Evolutionary conservation across 2,888 invertebrate species (phyloP), one percentile per base, ranked within the genome.

Genomic region (Mesorhabditis sp.): DNA sequence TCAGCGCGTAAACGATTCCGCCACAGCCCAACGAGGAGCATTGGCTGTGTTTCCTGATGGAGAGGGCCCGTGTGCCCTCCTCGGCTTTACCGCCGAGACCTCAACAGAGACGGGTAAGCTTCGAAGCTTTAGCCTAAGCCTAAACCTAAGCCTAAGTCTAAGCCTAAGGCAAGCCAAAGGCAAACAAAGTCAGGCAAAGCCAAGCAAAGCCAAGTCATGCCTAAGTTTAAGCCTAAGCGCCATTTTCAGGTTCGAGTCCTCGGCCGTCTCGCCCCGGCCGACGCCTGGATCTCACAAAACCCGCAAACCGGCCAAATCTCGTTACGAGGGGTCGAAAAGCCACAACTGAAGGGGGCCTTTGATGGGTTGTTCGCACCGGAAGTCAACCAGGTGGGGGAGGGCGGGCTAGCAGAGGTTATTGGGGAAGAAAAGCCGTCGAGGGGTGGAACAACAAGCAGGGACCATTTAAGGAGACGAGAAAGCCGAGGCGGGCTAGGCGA

Each of bases 301-400:
- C 58, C n/a, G 10, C 10, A 10, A 50, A 13, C 58, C 10, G n/a
- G n/a, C n/a, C 58, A 50, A 50, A 50, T 50, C 58, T 13, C 58
- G 58, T n/a, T 50, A 10, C 10, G n/a, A n/a, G n/a, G n/a, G 7
- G 58, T n/a, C 10, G 58, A 10, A 50, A 50, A 50, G n/a, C n/a
- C 58, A n/a, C 58, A 50, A 10, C n/a, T n/a, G 58, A 50, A 50
- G n/a, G n/a, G n/a, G 10, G 58, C 58, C 1, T 50, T 13, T 50
- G 58, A 50, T n/a, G n/a, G 1, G 58, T 13, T 50, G 7, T 50
- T 50, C n/a, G 58, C 10, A n/a, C 58, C 58, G 2, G 58, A 50
- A 50, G 58, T 50, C 58, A 50, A 50, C 58, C 58, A 50, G 58
- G 58, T 50, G 58, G n/a, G n/a, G 10, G 58, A n/a, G 58, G 58